A percentile compares a stretch with the other conserved stretches of the same genome.
These are phyloP conservation scores for Ormyrus thymus DNA, from an alignment of 2,888 invertebrate species.

Conservation along the genomic window DNA sequence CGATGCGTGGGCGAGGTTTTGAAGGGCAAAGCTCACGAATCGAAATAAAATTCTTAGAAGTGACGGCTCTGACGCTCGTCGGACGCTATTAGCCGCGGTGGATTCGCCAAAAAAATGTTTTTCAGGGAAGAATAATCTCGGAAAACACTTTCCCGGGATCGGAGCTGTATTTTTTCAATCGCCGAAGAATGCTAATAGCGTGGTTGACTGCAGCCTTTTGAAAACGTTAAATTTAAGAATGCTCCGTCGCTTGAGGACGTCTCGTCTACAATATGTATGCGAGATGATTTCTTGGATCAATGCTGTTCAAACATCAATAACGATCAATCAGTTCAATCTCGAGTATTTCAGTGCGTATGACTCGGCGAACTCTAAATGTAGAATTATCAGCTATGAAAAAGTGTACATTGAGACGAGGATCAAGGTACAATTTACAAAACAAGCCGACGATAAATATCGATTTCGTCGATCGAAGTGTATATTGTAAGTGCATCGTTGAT, in stretches of 20 bases:
- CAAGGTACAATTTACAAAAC: neutral
- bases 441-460: neutral
- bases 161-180: neutral
- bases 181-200: neutral
- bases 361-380: neutral
- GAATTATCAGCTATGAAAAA: neutral
- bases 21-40: too few relatives aligned
- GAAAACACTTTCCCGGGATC: neutral
- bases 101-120: too few relatives aligned
- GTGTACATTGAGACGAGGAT: neutral
- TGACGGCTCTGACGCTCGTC: too few relatives aligned
- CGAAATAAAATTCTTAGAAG: too few relatives aligned
- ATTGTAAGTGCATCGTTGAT: too few relatives aligned
- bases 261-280: slow-evolving; percentile 1
- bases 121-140: neutral
- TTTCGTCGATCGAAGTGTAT: neutral
- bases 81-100: too few relatives aligned
- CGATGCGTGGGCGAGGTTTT: too few relatives aligned
- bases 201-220: neutral
- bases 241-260: neutral
- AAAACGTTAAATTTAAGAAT: neutral
- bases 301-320: slow-evolving; percentile 35
- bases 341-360: slow-evolving; percentile 5
- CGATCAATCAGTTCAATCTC: slow-evolving; percentile 11
- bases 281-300: slow-evolving; percentile 29